Conservation (phyloP, 2,113 vertebrate species). For the Elgaria multicarinata region DNA sequence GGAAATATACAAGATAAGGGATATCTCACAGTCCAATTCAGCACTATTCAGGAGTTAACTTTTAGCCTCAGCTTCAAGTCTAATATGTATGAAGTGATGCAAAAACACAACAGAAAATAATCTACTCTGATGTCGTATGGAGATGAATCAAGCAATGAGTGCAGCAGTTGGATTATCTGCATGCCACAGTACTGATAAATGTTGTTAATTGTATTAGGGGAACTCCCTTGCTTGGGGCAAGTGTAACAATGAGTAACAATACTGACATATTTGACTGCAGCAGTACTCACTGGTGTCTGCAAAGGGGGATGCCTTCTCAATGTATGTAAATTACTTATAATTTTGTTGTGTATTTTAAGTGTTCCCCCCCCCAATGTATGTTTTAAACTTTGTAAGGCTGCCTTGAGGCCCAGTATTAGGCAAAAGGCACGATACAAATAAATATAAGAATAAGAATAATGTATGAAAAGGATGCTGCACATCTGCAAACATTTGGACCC, state of each 20-base stretch:
- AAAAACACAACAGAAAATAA: not conserved
- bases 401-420: no score
- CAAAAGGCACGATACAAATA: no score
- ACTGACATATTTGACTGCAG: not conserved
- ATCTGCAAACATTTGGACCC: not conserved
- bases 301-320: no score
- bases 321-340: no score
- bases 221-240: not conserved
- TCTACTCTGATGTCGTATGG: no score
- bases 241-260: not conserved
- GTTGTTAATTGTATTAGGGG: not conserved
- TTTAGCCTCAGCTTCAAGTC: not conserved
- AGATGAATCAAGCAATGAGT: not conserved
- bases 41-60: not conserved
- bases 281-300: not conserved
- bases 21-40: not conserved
- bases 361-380: no score
- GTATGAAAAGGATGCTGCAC: not conserved
- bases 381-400: no score
- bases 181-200: no score
- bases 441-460: no score
- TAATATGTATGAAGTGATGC: not conserved
- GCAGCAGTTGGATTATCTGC: not conserved
- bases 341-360: no score
- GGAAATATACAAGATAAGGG: not conserved